Conservation (phyloP, 2,888 invertebrate species). For the Drosophila sordidapex region DNA sequence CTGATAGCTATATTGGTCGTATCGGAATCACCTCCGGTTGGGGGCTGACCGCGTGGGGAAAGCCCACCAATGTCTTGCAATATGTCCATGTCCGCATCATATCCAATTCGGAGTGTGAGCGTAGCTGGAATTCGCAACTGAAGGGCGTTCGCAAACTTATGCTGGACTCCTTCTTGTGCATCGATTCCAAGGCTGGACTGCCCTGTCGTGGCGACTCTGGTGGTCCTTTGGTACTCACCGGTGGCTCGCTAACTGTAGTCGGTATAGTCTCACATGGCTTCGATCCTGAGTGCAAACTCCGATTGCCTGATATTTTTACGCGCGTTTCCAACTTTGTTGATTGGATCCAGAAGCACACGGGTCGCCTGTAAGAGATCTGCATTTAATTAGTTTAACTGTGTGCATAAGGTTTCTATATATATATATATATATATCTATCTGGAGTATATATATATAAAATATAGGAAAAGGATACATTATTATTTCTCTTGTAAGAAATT, state of each 20-base stretch:
- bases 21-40: slow-evolving; percentile 53
- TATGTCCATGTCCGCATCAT: slow-evolving; percentile 44
- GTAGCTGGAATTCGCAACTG: slow-evolving; percentile 46
- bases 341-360: slow-evolving; percentile 53
- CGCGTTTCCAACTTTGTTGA: slow-evolving; percentile 44
- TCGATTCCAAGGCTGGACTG: slow-evolving; percentile 48
- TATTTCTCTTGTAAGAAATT: not conserved
- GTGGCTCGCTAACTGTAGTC: slow-evolving; percentile 48
- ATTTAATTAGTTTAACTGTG: not conserved
- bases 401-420: too few relatives aligned
- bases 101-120: slow-evolving; percentile 45
- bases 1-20: slow-evolving; percentile 2
- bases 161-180: slow-evolving; percentile 48
- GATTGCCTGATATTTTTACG: slow-evolving; percentile 57
- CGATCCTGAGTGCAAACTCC: slow-evolving; percentile 42
- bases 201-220: slow-evolving; percentile 66
- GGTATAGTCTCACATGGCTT: slow-evolving; percentile 67
- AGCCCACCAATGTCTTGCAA: slow-evolving; percentile 33
- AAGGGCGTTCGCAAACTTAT: slow-evolving; percentile 24
- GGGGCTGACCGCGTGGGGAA: slow-evolving; percentile 42
- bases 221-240: slow-evolving; percentile 54
- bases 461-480: not conserved
- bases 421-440: not conserved
- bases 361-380: not conserved
- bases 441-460: not conserved